Evolutionary conservation across 2,797 vertebrate genomes (phyloP), one percentile per base, ranked within the genome.

Genomic region (Falco biarmicus): DNA sequence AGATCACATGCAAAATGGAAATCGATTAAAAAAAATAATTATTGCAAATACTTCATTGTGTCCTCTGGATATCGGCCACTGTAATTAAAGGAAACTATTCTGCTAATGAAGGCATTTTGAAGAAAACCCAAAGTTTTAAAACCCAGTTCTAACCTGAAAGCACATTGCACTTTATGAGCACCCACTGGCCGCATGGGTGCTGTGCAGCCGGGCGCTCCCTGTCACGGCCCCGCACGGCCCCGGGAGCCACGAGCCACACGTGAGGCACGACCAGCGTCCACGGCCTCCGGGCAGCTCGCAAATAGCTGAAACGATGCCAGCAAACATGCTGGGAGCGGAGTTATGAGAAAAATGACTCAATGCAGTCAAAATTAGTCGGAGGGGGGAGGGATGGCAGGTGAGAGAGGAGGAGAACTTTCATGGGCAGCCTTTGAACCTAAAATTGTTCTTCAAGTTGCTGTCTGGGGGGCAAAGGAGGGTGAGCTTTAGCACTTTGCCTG

Each of bases 211-310:
- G 3, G 28, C 4, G 37, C 22, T 31, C 16, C 56, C 65, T 48
- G 21, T 75, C 19, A 3, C 17, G 5, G 71, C 54, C 74, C 68
- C n/a, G 0, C 4, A 1, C 14, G 31, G 21, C 12, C 0, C 51
- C 0, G 26, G 21, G 81, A 63, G 32, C 34, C 5, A 37, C 9
- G 39, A 37, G 14, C 31, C 25, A 24, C 51, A 50, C 54, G 53
- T 43, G 80, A 39, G 75, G 28, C 18, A 32, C n/a, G n/a, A 32
- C 24, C 34, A 5, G 20, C 11, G 61, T 29, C 57, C 65, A 5
- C 9, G 24, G 64, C 50, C 73, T 78, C 66, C 70, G 28, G 47
- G 74, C 78, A 50, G 6, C 61, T 79, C 60, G 82, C 21, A 47
- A 39, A 69, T 31, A 84, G 50, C 87, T 84, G 83, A 73, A 91